Conservation (phyloP, 2,797 vertebrate genomes). For the Coregonus suidteri region DNA sequence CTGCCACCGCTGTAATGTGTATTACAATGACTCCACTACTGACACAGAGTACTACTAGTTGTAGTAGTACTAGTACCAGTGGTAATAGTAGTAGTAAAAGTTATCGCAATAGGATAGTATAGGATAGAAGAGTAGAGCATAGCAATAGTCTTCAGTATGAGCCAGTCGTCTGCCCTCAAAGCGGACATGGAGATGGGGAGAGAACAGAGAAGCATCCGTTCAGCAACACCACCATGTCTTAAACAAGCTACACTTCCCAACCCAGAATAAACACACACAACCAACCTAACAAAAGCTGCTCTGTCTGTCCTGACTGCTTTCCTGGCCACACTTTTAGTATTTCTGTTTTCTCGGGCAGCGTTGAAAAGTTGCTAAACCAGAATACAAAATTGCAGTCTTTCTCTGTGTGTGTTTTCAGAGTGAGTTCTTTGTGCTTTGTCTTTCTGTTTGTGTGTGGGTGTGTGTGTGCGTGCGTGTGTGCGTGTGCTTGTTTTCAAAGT, state of each 20-base stretch:
- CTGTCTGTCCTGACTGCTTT: slow-evolving; percentile 36
- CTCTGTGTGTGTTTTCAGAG: slow-evolving; percentile 29
- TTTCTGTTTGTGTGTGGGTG: no score
- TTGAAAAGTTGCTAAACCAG: slow-evolving; percentile 62
- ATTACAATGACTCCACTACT: slow-evolving; percentile 34
- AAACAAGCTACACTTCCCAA: slow-evolving; percentile 62
- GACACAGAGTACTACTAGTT: slow-evolving; percentile 56
- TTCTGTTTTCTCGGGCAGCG: slow-evolving; percentile 66
- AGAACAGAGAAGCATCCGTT: slow-evolving; percentile 62
- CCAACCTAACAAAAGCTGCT: slow-evolving; percentile 56
- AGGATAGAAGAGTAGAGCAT: background rate
- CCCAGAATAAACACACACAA: slow-evolving; percentile 60
- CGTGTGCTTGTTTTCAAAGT: slow-evolving; percentile 23
- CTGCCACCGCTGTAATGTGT: slow-evolving; percentile 41
- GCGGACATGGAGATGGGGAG: background rate
- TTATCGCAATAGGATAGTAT: background rate
- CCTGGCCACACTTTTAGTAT: slow-evolving; percentile 60
- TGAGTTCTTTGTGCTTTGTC: slow-evolving; percentile 53
- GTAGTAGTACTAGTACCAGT: background rate
- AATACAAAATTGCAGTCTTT: slow-evolving; percentile 57
- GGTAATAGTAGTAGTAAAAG: background rate
- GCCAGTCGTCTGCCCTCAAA: slow-evolving; percentile 16
- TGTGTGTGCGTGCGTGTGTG: no score
- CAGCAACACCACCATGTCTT: slow-evolving; percentile 47
- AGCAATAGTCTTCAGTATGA: background rate